Evolutionary conservation across 35 echinoderm and acorn worm species (phyloP).

Genomic region (Apostichopus californicus): DNA sequence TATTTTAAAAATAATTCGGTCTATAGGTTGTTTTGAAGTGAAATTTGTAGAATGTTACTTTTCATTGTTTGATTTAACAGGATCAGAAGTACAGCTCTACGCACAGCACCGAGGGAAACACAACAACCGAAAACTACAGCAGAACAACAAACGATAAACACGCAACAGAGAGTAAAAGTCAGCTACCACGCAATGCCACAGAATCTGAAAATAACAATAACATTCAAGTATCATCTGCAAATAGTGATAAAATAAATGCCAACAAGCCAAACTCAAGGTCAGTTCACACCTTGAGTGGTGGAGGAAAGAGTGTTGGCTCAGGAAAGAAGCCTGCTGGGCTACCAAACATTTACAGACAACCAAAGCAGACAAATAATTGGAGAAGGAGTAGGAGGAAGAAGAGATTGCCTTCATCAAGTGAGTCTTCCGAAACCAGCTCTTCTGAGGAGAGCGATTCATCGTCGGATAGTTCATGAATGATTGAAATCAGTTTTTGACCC

Average conservation of each 20-base stretch:
- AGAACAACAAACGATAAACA: background rate
- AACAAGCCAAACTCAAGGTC: background rate
- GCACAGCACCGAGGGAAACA: background rate
- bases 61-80: background rate
- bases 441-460: conserved; percentile 21
- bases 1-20: no score
- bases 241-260: background rate
- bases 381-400: no score
- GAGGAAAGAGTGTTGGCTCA: no score
- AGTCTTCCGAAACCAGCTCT: conserved; percentile 16
- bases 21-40: no score
- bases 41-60: background rate
- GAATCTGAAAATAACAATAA: conserved; percentile 22
- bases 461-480: background rate
- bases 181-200: background rate
- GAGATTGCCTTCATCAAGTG: conserved; percentile 3
- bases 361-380: background rate
- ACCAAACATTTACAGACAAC: conserved; percentile 18
- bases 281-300: background rate
- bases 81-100: conserved; percentile 20
- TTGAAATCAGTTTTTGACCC: no score
- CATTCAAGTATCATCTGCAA: background rate
- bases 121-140: background rate
- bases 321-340: background rate
- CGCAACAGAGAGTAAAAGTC: background rate